Conservation (phyloP, 2,888 invertebrate genomes). For the Pollenia griseotomentosa region DNA sequence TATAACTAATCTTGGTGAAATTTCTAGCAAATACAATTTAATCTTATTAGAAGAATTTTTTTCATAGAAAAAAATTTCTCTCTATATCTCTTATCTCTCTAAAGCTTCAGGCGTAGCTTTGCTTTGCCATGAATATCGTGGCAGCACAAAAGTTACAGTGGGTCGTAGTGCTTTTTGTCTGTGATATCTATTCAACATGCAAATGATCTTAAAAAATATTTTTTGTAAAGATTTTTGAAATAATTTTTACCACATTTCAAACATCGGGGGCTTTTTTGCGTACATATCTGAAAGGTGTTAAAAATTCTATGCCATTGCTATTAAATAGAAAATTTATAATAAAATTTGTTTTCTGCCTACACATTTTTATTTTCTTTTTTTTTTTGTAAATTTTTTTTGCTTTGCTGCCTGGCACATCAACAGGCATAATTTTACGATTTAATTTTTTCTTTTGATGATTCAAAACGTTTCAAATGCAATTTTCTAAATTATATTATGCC, state of each 20-base stretch:
- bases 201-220: too few relatives aligned
- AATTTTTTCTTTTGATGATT: slow-evolving; percentile 62
- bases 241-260: too few relatives aligned
- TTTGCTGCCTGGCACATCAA: slow-evolving; percentile 30
- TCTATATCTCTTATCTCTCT: too few relatives aligned
- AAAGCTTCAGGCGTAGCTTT: background rate
- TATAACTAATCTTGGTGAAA: background rate
- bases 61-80: background rate
- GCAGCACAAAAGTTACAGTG: too few relatives aligned
- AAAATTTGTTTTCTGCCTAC: slow-evolving; percentile 6
- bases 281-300: background rate
- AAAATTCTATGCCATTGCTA: background rate
- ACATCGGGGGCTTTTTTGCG: background rate
- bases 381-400: background rate
- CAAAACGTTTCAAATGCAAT: slow-evolving; percentile 43
- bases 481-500: slow-evolving; percentile 21
- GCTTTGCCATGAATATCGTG: too few relatives aligned
- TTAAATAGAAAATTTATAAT: background rate
- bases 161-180: too few relatives aligned
- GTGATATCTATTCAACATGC: too few relatives aligned
- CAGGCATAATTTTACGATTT: slow-evolving; percentile 21
- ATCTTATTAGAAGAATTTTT: background rate
- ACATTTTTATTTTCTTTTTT: slow-evolving; percentile 1
- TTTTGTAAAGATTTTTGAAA: too few relatives aligned
- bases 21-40: background rate